Base-by-base conservation (phyloP, 2,113 vertebrate species). In the Trachemys scripta region DNA sequence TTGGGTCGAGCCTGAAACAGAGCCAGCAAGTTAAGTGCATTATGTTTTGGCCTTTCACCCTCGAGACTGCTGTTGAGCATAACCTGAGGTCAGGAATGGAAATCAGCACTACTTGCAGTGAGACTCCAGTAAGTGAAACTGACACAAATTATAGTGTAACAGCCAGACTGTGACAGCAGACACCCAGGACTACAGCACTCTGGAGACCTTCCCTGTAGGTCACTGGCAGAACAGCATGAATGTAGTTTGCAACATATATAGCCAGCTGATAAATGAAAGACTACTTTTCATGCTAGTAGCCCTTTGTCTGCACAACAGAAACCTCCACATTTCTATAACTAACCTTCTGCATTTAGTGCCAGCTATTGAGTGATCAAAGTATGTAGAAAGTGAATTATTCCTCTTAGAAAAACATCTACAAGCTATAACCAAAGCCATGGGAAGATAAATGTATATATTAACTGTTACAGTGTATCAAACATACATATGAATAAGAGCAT, bases 1-100 rank as follows among this genome's bases (percentile, higher is more conserved):
- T 75, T 90, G 72, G 54, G 22, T 81, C 88, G 80, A 35, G 56
- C 65, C 87, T 78, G 85, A 94, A 38, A 75, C 27, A 87, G 42
- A 88, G 69, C 47, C 82, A 42, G 78, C 49, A 59, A 78, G 56
- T 49, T 57, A 75, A 47, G 13, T 78, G 56, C 45, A 79, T 78
- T 49, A 45, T 16, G 20, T 50, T 87, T 76, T 92, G 19, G 86
- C 56, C 53, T 59, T 86, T 57, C 78, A 5, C 42, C 69, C 42
- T 38, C 31, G 51, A 24, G 13, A 1, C 0, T 22, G 49, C 22
- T 76, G 13, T 8, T 1, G 12, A 79, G 88, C 5, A 5, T 5
- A 87, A n/a, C 35, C n/a, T 1, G 42, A 57, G 65, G 92, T 59
- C 56, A 91, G 69, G 90, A 89, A 89, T 0, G 47, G 78, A 56